Evolutionary conservation across 2,797 vertebrate genomes (phyloP).

Genomic region (Sciaenops ocellatus): DNA sequence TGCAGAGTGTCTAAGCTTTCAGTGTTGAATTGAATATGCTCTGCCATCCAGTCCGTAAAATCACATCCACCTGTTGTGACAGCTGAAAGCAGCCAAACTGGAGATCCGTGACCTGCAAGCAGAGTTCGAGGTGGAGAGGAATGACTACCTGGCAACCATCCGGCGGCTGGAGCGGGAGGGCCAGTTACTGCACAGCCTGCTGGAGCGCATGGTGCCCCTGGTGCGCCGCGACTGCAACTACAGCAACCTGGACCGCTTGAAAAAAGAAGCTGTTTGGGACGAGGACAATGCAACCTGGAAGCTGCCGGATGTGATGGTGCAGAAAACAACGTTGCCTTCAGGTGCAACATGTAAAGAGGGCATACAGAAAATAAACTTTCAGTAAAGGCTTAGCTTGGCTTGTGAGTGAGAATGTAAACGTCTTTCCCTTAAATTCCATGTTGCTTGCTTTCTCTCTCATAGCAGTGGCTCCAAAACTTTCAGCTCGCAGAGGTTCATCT

Average conservation of each 20-base stretch:
- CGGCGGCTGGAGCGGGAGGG: constrained; percentile 87
- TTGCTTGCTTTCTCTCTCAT: constrained; percentile 28
- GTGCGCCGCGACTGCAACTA: constrained; percentile 91
- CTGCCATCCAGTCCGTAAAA: neutral
- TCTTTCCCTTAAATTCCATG: neutral
- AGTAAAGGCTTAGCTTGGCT: neutral
- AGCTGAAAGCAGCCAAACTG: constrained; percentile 90
- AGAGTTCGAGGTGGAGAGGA: constrained; percentile 91
- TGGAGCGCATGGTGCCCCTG: constrained; percentile 89
- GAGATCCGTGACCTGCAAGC: constrained; percentile 92
- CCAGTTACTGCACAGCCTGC: constrained; percentile 87
- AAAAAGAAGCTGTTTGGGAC: constrained; percentile 88
- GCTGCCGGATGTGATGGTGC: constrained; percentile 87
- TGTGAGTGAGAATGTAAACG: neutral
- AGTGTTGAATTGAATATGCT: neutral
- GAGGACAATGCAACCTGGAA: constrained; percentile 90
- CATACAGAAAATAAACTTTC: neutral
- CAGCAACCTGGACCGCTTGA: constrained; percentile 90
- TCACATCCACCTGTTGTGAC: constrained; percentile 23
- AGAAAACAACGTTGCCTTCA: constrained; percentile 89
- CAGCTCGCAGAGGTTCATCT: constrained; percentile 62
- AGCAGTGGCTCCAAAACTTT: constrained; percentile 81
- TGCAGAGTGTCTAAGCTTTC: neutral
- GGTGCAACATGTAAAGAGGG: constrained; percentile 76
- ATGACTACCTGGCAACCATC: constrained; percentile 89